Evolutionary conservation across 1,140 invertebrate species (phyloP), one percentile per base, ranked within the genome.

Genomic region (Ectropis grisescens): DNA sequence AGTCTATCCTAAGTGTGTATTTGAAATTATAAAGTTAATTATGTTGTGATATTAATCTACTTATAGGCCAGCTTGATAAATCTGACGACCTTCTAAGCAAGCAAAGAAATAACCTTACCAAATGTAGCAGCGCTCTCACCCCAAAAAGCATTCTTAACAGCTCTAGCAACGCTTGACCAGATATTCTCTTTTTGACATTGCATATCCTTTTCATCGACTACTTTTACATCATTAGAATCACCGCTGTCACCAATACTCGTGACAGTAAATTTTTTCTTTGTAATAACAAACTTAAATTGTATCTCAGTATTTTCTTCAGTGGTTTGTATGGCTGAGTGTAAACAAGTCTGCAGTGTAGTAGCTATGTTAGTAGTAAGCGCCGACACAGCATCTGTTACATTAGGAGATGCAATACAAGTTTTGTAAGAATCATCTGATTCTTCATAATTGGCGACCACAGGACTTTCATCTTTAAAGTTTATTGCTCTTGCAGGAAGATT

Each of bases 221-320:
- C n/a, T n/a, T n/a, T n/a, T n/a, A n/a, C n/a, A n/a, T n/a, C n/a
- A 42, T 71, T 62, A 2, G 44, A 14, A n/a, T 55, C 50, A 8
- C 37, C 37, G 16, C 16, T 19, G 8, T 19, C 8, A 19, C 65
- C 60, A 6, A 72, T 57, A 34, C 58, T 58, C 32, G 67, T 67
- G 2, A 76, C 59, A 16, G 58, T 66, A 1, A 82, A 66, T 43
- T 67, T 82, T 38, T 66, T 82, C 41, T 80, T 82, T 2, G 72
- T 82, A 12, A 84, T 78, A 8, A 68, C 55, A 32, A 84, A 82
- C 50, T 82, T 82, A 13, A 84, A 79, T 45, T 84, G 72, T 47
- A 84, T 78, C 42, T 83, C 82, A 3, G 82, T 82, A 47, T 72
- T 70, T 24, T 82, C 75, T 13, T 78, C 71, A 13, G 47, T 58